Conservation (phyloP, 1,140 invertebrate species). For the Potamilus streckersoni region DNA sequence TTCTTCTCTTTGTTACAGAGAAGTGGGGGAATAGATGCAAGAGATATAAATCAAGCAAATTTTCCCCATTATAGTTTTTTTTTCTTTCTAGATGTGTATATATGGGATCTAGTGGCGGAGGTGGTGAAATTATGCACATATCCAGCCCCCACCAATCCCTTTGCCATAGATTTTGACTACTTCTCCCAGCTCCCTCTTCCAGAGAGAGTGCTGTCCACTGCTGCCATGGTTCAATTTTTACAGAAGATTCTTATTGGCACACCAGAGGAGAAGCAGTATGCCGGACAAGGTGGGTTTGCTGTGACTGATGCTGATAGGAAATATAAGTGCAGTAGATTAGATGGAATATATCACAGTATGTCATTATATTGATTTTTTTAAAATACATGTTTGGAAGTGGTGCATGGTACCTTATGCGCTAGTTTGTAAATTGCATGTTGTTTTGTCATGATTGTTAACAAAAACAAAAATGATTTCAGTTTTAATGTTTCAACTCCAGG, state of each 20-base stretch:
- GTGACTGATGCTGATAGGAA: too few species aligned
- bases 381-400: too few species aligned
- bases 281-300: conserved; percentile 45
- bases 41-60: not conserved
- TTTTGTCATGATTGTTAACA: too few species aligned
- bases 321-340: too few species aligned
- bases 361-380: too few species aligned
- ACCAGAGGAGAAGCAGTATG: conserved; percentile 46
- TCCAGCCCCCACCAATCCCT: conserved; percentile 58
- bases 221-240: conserved; percentile 49
- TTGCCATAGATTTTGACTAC: conserved; percentile 58
- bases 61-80: not conserved
- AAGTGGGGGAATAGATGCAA: not conserved
- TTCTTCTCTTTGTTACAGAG: not conserved
- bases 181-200: conserved; percentile 43
- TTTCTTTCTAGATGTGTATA: conserved; percentile 44
- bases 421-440: too few species aligned
- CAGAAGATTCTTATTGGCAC: conserved; percentile 53
- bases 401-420: too few species aligned
- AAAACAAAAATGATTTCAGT: too few species aligned
- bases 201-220: conserved; percentile 48
- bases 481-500: too few species aligned
- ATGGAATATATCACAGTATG: too few species aligned
- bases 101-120: conserved; percentile 56
- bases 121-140: conserved; percentile 58